Conservation (phyloP, 2,113 vertebrate genomes). For the Macaca nemestrina region DNA sequence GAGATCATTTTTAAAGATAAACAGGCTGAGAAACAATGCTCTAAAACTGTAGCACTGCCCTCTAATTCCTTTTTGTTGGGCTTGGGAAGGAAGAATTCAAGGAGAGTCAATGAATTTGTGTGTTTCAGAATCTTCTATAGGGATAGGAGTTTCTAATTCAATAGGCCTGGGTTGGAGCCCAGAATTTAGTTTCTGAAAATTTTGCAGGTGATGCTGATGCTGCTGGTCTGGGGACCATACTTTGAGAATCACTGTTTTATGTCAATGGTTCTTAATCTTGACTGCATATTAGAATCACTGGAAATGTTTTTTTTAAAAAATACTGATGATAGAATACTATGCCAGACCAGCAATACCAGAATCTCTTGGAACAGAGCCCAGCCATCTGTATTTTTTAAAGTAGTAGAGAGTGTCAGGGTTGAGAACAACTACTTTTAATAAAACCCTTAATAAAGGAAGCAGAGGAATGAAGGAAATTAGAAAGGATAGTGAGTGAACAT, state of each 20-base stretch:
- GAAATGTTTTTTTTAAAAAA: constrained; percentile 16
- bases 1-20: not conserved
- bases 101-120: not conserved
- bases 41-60: not conserved
- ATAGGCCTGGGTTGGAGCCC: not conserved
- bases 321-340: not conserved
- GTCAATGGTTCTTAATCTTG: not conserved
- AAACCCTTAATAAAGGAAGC: not conserved
- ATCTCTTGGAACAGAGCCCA: not conserved
- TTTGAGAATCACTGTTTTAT: not conserved
- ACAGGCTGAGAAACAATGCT: not conserved
- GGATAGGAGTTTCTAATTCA: not conserved
- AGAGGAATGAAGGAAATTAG: not conserved
- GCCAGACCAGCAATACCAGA: not conserved
- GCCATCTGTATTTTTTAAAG: constrained; percentile 3
- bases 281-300: not conserved
- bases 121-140: not conserved
- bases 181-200: not conserved
- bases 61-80: not conserved
- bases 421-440: not conserved
- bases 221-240: not conserved
- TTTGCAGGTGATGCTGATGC: not conserved
- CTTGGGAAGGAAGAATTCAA: not conserved
- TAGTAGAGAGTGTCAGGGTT: not conserved
- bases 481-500: not conserved